A percentile compares a stretch with the other conserved stretches of the same genome.
phyloP scores from a whole-genome alignment of 1,140 invertebrate genomes.

The Eumaeus atala region DNA sequence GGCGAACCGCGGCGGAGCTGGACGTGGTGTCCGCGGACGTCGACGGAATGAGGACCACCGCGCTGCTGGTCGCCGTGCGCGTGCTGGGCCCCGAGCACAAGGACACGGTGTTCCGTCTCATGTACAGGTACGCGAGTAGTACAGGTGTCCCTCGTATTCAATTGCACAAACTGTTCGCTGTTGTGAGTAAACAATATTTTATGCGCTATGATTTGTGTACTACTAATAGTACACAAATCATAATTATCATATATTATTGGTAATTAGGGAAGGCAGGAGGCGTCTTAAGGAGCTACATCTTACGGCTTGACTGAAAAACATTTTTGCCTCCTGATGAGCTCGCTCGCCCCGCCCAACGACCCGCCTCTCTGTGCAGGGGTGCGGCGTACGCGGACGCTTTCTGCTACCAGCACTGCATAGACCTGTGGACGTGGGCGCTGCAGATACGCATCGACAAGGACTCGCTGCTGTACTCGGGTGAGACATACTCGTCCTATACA shows the following conservation, averaged over 20 bases:
- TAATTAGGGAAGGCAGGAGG: no score
- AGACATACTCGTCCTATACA: conserved; percentile 16
- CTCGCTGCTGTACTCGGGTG: conserved; percentile 77
- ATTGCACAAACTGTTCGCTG: no score
- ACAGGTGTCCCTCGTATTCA: no score
- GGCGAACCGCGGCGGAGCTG: conserved; percentile 81
- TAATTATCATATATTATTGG: no score
- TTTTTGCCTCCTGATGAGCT: no score
- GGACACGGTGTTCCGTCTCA: conserved; percentile 86
- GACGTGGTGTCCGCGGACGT: conserved; percentile 79
- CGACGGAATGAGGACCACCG: conserved; percentile 88
- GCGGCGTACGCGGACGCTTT: conserved; percentile 91
- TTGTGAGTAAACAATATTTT: no score
- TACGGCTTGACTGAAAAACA: no score
- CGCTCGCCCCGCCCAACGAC: no score
- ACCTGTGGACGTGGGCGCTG: conserved; percentile 87
- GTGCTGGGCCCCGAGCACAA: conserved; percentile 88
- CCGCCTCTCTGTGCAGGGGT: conserved; percentile 69
- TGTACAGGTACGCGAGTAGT: conserved; percentile 48
- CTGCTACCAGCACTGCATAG: conserved; percentile 88
- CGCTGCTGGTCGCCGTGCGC: conserved; percentile 87
- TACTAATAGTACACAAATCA: no score
- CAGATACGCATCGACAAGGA: conserved; percentile 86
- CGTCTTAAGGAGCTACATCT: no score
- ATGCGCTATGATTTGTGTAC: no score